Percentiles rank a stretch among this genome's conserved stretches.
These are phyloP conservation scores for Stigmatopora argus DNA, from an alignment of 2,113 vertebrate species.

Conservation along the genomic window DNA sequence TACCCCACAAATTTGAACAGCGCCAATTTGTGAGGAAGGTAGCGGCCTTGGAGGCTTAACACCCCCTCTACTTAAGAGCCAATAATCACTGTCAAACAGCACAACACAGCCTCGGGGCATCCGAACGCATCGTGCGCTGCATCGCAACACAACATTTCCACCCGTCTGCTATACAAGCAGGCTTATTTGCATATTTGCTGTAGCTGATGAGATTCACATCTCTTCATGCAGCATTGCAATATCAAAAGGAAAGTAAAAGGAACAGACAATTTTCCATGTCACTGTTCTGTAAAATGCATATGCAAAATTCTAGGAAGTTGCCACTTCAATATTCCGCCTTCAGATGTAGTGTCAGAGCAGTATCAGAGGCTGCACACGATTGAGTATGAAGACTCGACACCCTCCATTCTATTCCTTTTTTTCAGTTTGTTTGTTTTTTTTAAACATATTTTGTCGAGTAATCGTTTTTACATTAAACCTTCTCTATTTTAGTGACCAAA, in stretches of 20 bases:
- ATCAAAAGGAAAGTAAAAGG: neutral
- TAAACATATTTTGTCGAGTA: too few relatives aligned
- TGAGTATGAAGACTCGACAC: neutral
- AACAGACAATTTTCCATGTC: neutral
- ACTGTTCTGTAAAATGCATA: neutral
- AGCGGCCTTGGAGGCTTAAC: slow-evolving; percentile 2
- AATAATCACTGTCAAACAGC: slow-evolving; percentile 6
- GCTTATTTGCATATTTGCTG: slow-evolving; percentile 26
- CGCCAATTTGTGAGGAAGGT: neutral
- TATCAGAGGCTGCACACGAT: neutral
- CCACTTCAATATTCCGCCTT: neutral
- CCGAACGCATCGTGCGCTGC: neutral
- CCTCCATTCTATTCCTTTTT: neutral
- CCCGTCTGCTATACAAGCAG: neutral
- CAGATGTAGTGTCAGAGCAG: neutral
- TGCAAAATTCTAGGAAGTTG: neutral
- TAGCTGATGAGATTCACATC: slow-evolving; percentile 32
- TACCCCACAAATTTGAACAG: neutral
- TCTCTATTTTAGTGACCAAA: too few relatives aligned
- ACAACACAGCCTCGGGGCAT: neutral
- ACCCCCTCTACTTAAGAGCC: neutral
- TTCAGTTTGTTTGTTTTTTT: too few relatives aligned
- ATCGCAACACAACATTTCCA: slow-evolving; percentile 9
- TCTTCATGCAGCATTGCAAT: neutral
- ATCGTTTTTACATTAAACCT: too few relatives aligned